Conservation (phyloP, 2,113 vertebrate species). For the Fukomys damarensis region DNA sequence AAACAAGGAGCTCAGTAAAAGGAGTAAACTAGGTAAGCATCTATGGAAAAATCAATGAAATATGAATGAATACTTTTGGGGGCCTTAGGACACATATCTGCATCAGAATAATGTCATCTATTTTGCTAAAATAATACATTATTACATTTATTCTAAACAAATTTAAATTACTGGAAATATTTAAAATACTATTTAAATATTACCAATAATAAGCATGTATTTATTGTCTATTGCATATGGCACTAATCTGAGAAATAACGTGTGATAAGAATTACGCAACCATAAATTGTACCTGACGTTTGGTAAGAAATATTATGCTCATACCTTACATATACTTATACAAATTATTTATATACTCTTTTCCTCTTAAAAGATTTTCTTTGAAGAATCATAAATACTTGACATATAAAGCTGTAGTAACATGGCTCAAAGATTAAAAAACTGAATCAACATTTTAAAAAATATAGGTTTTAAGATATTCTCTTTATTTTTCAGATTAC, state of each 20-base stretch:
- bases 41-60: background rate
- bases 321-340: background rate
- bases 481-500: background rate
- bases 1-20: conserved; percentile 52
- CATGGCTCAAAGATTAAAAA: conserved; percentile 29
- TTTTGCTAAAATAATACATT: conserved; percentile 31
- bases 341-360: conserved; percentile 25
- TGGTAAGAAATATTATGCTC: conserved; percentile 39
- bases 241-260: conserved; percentile 42
- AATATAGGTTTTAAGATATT: background rate
- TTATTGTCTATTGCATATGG: background rate
- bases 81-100: background rate
- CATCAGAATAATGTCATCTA: background rate
- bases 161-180: conserved; percentile 19
- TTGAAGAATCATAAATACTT: background rate
- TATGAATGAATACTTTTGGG: background rate
- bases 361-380: conserved; percentile 15
- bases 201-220: background rate
- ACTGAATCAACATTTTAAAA: background rate
- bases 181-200: conserved; percentile 46
- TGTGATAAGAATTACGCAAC: background rate
- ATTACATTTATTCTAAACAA: conserved; percentile 8
- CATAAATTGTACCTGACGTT: background rate
- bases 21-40: background rate
- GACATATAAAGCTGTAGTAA: background rate